Evolutionary conservation across 1,140 invertebrate species (phyloP).

Genomic region (Dendroctonus ponderosae): DNA sequence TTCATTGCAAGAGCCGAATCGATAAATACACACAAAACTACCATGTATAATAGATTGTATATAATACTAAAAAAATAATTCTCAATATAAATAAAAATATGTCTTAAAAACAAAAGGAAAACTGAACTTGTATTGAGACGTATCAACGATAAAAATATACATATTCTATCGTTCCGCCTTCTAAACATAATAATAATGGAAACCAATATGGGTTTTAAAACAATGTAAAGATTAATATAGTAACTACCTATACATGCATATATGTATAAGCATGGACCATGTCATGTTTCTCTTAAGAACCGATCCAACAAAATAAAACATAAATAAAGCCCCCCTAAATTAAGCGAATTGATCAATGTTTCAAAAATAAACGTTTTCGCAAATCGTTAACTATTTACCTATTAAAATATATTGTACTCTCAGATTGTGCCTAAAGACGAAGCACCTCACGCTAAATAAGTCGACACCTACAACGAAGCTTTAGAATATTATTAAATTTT

Average conservation of each 20-base stretch:
- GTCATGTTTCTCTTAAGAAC: no score
- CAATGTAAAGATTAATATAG: constrained; percentile 6
- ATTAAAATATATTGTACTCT: constrained; percentile 20
- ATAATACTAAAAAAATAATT: constrained; percentile 36
- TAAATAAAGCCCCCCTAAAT: no score
- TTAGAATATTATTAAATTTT: no score
- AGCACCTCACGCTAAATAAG: constrained; percentile 9
- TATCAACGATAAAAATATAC: no score
- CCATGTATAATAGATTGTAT: constrained; percentile 28
- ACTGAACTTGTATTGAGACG: no score
- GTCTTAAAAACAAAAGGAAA: constrained; percentile 18
- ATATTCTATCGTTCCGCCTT: no score
- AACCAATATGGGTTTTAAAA: constrained; percentile 25
- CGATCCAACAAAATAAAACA: no score
- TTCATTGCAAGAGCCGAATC: constrained; percentile 4
- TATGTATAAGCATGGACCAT: no score
- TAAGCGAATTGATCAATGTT: no score
- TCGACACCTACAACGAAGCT: not conserved
- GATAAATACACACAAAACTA: constrained; percentile 26
- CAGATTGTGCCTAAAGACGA: constrained; percentile 18
- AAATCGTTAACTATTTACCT: no score
- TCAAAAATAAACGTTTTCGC: no score
- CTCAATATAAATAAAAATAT: constrained; percentile 32
- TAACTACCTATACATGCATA: no score
- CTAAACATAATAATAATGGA: not conserved